Percentiles rank a stretch among this genome's conserved stretches.
These are phyloP conservation scores for Microplitis deprimator DNA, from an alignment of 2,888 invertebrate genomes.

Conservation along the genomic window DNA sequence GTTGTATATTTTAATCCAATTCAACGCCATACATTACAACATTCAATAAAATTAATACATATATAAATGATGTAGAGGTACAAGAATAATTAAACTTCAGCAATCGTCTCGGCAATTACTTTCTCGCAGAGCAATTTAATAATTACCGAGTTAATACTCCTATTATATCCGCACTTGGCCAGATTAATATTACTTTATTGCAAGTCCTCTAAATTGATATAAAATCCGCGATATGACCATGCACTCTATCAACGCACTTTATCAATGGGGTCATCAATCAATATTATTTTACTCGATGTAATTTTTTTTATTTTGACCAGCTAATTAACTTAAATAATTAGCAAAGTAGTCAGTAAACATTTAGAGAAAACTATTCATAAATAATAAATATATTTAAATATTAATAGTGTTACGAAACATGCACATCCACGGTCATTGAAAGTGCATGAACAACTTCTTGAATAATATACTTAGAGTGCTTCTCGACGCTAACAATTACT, in stretches of 20 bases:
- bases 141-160: background rate
- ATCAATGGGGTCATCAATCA: too few species aligned
- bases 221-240: too few species aligned
- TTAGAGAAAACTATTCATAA: too few species aligned
- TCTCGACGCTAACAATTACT: constrained; percentile 5
- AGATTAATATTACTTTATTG: too few species aligned
- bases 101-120: background rate
- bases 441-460: background rate
- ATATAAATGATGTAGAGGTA: background rate
- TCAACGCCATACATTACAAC: background rate
- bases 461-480: constrained; percentile 24
- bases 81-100: background rate
- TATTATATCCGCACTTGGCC: background rate
- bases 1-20: constrained; percentile 3
- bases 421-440: background rate
- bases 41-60: background rate
- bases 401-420: background rate
- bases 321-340: too few species aligned
- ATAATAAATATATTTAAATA: background rate
- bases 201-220: too few species aligned
- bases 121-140: constrained; percentile 5
- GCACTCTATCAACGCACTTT: too few species aligned
- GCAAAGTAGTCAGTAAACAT: too few species aligned
- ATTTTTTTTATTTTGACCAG: too few species aligned
- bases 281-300: too few species aligned